These are phyloP conservation scores for Anarrhichthys ocellatus DNA, from an alignment of 2,113 vertebrate genomes.

Conservation along the genomic window DNA sequence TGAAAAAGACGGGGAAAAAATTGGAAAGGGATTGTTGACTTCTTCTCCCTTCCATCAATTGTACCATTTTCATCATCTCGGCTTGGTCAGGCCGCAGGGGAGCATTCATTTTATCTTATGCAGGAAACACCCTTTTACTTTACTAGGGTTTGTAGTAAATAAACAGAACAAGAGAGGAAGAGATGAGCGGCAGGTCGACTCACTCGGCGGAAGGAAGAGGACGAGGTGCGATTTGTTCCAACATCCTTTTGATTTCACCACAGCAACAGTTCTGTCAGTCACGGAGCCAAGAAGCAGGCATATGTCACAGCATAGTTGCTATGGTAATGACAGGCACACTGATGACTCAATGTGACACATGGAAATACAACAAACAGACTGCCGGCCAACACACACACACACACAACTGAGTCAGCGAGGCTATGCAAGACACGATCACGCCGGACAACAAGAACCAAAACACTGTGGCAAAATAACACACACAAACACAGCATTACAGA, in stretches of 20 bases:
- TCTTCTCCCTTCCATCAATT: neutral
- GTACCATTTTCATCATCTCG: neutral
- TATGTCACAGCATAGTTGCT: constrained; percentile 66
- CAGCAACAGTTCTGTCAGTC: constrained; percentile 64
- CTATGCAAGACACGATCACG: constrained; percentile 34
- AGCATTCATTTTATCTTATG: neutral
- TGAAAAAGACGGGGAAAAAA: neutral
- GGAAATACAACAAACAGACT: constrained; percentile 69
- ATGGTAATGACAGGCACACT: constrained; percentile 61
- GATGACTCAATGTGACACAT: constrained; percentile 73
- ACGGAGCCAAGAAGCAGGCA: constrained; percentile 58
- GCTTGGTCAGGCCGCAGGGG: neutral
- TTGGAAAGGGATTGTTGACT: neutral
- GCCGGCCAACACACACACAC: constrained; percentile 27
- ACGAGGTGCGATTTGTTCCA: constrained; percentile 69
- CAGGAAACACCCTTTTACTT: neutral
- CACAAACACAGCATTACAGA: constrained; percentile 10
- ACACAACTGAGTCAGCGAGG: constrained; percentile 47
- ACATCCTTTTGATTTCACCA: constrained; percentile 69
- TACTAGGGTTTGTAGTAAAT: constrained; percentile 22
- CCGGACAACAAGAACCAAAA: constrained; percentile 52
- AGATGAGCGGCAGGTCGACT: constrained; percentile 47
- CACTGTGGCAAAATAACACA: constrained; percentile 13
- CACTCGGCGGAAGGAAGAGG: constrained; percentile 61
- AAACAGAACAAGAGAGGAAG: constrained; percentile 31